These are phyloP conservation scores for Ceyx melanurus DNA, from an alignment of 2,113 vertebrate genomes.

Conservation along the genomic window DNA sequence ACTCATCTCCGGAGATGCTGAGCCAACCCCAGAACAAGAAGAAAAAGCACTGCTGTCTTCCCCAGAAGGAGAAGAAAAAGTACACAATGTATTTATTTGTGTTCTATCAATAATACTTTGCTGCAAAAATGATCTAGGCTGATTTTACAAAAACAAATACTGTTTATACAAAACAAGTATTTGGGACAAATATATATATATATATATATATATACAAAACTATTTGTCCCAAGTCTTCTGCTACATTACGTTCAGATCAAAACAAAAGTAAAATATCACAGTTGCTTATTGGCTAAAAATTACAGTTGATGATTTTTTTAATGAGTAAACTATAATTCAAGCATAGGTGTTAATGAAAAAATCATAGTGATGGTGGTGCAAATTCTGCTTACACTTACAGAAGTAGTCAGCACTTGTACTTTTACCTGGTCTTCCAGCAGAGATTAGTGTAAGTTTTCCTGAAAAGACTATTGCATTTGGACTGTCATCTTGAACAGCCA, in stretches of 20 bases:
- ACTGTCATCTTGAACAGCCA: not conserved
- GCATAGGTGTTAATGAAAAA: not conserved
- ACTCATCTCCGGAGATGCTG: constrained; percentile 96
- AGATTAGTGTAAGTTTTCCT: not conserved
- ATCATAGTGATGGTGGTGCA: not conserved
- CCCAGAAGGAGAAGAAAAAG: constrained; percentile 99
- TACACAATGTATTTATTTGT: constrained; percentile 87
- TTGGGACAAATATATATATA: not conserved
- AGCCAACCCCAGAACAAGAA: constrained; percentile 97
- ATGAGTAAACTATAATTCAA: not conserved
- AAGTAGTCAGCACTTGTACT: not conserved
- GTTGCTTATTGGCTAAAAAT: not conserved
- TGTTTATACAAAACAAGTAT: too few species aligned
- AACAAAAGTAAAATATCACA: not conserved
- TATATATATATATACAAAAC: too few species aligned
- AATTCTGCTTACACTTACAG: not conserved
- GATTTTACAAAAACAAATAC: not conserved
- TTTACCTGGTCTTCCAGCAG: not conserved
- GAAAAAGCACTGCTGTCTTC: constrained; percentile 95
- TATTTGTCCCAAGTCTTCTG: not conserved
- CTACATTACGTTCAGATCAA: not conserved
- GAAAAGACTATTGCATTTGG: not conserved
- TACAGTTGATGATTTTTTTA: not conserved
- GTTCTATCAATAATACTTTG: constrained; percentile 68
- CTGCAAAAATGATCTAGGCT: not conserved